Evolutionary conservation across 2,113 vertebrate genomes (phyloP).

Genomic region (Gymnarchus niloticus): DNA sequence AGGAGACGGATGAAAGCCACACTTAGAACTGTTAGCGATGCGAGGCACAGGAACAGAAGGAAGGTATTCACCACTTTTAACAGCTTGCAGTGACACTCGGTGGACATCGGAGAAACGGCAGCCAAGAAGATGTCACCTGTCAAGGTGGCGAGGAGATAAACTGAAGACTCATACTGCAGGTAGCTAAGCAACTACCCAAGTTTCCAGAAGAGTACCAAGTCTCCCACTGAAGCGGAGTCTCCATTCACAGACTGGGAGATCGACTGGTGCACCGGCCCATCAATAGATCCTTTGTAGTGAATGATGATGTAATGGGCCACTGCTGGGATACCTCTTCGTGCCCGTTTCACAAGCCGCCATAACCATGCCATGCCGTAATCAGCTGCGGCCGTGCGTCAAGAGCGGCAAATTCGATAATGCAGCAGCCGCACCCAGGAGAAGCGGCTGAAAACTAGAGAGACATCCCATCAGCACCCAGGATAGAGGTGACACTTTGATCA

Average conservation of each 20-base stretch:
- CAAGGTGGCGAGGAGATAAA: too few species aligned
- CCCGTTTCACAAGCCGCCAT: neutral
- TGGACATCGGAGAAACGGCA: conserved; percentile 39
- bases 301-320: neutral
- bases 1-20: neutral
- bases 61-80: neutral
- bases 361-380: neutral
- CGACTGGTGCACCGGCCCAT: neutral
- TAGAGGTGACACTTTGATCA: neutral
- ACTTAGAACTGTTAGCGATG: neutral
- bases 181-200: neutral
- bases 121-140: neutral
- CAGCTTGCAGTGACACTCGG: conserved; percentile 43
- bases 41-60: neutral
- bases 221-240: neutral
- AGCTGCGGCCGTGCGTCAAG: neutral
- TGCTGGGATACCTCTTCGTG: neutral
- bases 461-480: neutral
- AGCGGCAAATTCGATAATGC: neutral
- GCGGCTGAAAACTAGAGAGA: neutral
- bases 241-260: neutral
- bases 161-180: neutral
- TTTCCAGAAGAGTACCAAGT: neutral
- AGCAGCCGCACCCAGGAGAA: neutral
- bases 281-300: neutral